These are phyloP conservation scores for Antigone vipio DNA, from an alignment of 2,113 vertebrate genomes.

Conservation along the genomic window DNA sequence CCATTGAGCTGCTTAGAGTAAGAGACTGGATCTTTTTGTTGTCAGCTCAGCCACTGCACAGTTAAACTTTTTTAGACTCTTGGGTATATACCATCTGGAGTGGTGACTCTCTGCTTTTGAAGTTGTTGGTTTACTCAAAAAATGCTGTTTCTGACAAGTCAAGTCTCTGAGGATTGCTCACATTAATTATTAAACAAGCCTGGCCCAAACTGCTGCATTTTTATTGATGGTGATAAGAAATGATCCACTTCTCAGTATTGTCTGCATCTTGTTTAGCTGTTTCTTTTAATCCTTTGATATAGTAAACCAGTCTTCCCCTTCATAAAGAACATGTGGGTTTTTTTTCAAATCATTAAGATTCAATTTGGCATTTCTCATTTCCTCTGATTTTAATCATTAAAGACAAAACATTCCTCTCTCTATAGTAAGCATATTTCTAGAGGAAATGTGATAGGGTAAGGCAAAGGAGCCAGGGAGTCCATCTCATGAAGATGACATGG, in stretches of 20 bases:
- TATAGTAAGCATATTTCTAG: neutral
- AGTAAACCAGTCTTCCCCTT: neutral
- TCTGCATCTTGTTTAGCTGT: neutral
- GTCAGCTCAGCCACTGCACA: neutral
- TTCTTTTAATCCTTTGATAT: neutral
- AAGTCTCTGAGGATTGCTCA: neutral
- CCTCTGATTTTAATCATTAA: neutral
- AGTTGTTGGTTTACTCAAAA: constrained; percentile 6
- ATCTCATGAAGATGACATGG: neutral
- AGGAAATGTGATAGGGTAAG: neutral
- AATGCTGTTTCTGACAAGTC: neutral
- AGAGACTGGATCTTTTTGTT: neutral
- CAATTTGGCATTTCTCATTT: neutral
- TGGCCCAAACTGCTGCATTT: neutral
- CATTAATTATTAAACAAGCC: constrained; percentile 11
- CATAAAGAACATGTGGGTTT: accelerated
- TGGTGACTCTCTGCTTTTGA: neutral
- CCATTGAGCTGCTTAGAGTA: neutral
- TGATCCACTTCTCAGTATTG: neutral
- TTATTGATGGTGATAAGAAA: neutral
- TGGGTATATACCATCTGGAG: neutral
- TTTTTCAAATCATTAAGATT: neutral
- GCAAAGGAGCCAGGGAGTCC: neutral
- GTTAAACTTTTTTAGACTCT: neutral
- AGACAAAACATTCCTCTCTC: neutral